Evolutionary conservation across 2,888 invertebrate genomes (phyloP), one percentile per base, ranked within the genome.

Genomic region (Protodeltote pygarga): DNA sequence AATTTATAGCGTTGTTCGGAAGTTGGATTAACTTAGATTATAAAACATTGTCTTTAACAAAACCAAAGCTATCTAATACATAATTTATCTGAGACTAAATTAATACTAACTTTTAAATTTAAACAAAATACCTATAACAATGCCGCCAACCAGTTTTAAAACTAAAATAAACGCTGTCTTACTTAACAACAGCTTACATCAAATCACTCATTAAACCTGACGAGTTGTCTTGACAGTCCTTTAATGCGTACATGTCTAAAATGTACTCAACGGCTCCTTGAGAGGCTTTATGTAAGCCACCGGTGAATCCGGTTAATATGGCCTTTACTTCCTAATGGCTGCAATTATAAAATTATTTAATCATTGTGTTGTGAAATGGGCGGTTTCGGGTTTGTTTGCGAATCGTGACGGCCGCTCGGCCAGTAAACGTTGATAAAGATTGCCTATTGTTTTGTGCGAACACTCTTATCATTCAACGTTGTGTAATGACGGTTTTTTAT

Each of bases 341-440:
- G 71, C 77, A 77, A 81, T 85, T 83, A 81, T 67, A 75, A 64
- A n/a, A 75, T 81, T 79, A 79, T 75, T 81, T 81, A 81, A 83
- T 79, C 72, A 75, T 69, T 64, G 55, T 60, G 61, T 83, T 83
- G 71, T 74, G 77, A 81, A 83, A 85, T 75, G 59, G 54, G 51
- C 59, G 68, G 73, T 75, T 73, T 71, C 71, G 71, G 29, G 64
- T 78, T 45, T 45, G 52, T 28, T 62, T 61, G 73, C 68, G 68
- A 73, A 75, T 81, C 82, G 77, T 79, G 83, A 79, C 77, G 75
- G 50, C 61, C 51, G 55, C 32, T 44, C 77, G 75, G 50, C 61
- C 51, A 55, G 34, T 44, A 54, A 63, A 33, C 47, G 55, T 35
- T 62, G 66, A 72, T 71, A 65, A 66, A 72, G 65, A 61, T 50